phyloP scores from a whole-genome alignment of 2,888 invertebrate genomes.

The Caenorhabditis sp. region DNA sequence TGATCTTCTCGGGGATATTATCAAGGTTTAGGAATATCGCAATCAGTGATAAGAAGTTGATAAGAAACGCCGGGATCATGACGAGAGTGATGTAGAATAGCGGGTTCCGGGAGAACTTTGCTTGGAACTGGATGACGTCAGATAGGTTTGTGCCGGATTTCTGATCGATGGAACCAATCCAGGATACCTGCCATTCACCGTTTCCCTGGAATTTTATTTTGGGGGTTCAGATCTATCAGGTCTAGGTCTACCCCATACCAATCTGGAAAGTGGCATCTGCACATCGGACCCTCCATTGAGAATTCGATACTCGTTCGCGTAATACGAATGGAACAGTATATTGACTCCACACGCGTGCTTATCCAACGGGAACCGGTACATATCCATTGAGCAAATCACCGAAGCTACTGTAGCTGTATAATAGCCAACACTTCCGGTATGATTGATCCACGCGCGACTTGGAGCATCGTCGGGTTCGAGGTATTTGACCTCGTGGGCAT shows the following conservation, averaged over 20 bases:
- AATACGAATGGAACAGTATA: constrained; percentile 47
- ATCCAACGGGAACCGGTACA: constrained; percentile 47
- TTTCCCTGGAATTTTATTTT: constrained; percentile 42
- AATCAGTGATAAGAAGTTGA: constrained; percentile 54
- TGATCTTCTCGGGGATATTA: constrained; percentile 8
- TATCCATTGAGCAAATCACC: constrained; percentile 33
- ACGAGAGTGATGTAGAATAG: constrained; percentile 57
- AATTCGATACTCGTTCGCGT: constrained; percentile 33
- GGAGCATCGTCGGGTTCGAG: constrained; percentile 37
- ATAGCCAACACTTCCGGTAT: constrained; percentile 40
- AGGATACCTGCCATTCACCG: constrained; percentile 48
- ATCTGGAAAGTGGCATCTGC: background rate
- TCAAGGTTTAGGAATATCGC: constrained; percentile 53
- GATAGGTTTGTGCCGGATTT: background rate
- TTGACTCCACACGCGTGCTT: constrained; percentile 41
- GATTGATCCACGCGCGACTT: constrained; percentile 36
- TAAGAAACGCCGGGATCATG: constrained; percentile 59
- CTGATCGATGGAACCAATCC: constrained; percentile 16
- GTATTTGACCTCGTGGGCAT: constrained; percentile 53
- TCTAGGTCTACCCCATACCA: constrained; percentile 4
- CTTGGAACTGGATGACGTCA: constrained; percentile 23
- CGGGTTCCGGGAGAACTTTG: constrained; percentile 50
- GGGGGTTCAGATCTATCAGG: background rate
- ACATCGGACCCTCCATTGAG: constrained; percentile 1
- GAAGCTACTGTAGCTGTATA: constrained; percentile 46